Percentiles rank a stretch among this genome's conserved stretches.
Conservation (phyloP, 1,140 invertebrate species). For the Platyscapa corneri region DNA sequence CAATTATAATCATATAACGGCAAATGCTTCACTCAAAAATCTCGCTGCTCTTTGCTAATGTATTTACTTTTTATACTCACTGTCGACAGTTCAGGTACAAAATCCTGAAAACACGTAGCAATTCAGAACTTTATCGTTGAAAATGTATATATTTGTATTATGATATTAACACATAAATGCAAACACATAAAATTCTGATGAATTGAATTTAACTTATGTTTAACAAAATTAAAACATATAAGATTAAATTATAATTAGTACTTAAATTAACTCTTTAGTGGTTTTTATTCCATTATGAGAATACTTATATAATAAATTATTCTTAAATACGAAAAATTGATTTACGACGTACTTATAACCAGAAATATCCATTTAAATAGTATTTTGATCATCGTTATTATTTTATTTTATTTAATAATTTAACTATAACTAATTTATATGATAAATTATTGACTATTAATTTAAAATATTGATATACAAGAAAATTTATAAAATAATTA, state of each 20-base stretch:
- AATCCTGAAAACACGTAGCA: constrained; percentile 75
- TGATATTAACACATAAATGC: constrained; percentile 26
- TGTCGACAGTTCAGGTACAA: constrained; percentile 75
- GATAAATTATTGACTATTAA: neutral
- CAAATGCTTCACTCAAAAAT: constrained; percentile 72
- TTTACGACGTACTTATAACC: too few relatives aligned
- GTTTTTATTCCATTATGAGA: too few relatives aligned
- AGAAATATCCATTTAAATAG: too few relatives aligned
- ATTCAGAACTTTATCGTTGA: constrained; percentile 53
- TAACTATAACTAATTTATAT: neutral
- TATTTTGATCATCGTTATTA: too few relatives aligned
- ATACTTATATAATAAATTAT: too few relatives aligned
- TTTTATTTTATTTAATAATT: too few relatives aligned
- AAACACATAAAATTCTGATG: constrained; percentile 24
- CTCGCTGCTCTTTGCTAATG: constrained; percentile 55
- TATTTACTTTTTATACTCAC: constrained; percentile 72
- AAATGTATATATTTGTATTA: constrained; percentile 15
- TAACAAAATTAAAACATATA: too few relatives aligned
- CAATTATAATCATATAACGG: constrained; percentile 62
- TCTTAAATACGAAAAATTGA: too few relatives aligned
- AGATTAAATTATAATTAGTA: neutral
- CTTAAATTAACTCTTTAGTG: too few relatives aligned
- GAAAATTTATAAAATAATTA: neutral
- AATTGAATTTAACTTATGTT: too few relatives aligned
- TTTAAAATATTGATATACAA: neutral